These are phyloP conservation scores for Andrena chrysosceles DNA, from an alignment of 2,888 invertebrate genomes.

Conservation along the genomic window DNA sequence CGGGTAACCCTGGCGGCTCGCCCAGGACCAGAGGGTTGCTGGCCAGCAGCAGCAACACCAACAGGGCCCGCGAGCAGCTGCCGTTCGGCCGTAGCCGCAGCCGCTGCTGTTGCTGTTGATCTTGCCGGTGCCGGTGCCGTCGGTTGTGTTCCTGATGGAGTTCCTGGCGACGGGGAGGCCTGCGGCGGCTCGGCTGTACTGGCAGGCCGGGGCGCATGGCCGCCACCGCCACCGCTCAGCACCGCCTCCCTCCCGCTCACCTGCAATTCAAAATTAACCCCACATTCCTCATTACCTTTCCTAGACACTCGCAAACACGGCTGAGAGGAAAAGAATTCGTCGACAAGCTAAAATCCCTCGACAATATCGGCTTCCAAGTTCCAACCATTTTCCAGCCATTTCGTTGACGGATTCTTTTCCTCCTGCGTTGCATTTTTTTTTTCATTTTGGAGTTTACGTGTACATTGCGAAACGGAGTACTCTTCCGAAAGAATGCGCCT, in stretches of 20 bases:
- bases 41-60: conserved; percentile 88
- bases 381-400: too few species aligned
- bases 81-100: conserved; percentile 86
- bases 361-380: too few species aligned
- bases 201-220: conserved; percentile 88
- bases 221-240: conserved; percentile 86
- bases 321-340: too few species aligned
- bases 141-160: conserved; percentile 66
- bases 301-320: too few species aligned
- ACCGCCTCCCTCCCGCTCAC: conserved; percentile 84
- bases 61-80: conserved; percentile 86
- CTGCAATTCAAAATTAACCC: conserved; percentile 59
- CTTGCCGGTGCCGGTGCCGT: conserved; percentile 68
- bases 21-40: conserved; percentile 74
- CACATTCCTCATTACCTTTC: too few species aligned
- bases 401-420: too few species aligned
- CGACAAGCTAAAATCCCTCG: too few species aligned
- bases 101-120: conserved; percentile 62
- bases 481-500: too few species aligned
- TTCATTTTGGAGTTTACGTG: too few species aligned
- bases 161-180: conserved; percentile 83
- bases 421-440: too few species aligned
- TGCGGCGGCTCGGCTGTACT: conserved; percentile 85
- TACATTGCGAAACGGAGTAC: too few species aligned
- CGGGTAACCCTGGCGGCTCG: conserved; percentile 72